Conservation (phyloP, 2,888 invertebrate genomes). For the Yponomeuta malinellus region DNA sequence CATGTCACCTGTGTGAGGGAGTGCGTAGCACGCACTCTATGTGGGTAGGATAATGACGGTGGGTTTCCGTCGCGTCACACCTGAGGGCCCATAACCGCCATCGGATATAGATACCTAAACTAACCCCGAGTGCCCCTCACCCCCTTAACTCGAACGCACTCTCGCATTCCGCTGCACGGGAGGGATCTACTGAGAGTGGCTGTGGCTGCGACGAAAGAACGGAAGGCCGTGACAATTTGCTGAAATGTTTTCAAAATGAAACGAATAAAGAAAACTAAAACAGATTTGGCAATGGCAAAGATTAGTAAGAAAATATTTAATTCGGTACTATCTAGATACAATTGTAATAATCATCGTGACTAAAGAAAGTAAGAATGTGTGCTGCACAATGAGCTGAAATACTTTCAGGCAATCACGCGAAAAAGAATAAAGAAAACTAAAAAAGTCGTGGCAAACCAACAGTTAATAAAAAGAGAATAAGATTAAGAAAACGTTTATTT, state of each 20-base stretch:
- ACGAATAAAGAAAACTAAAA: too few relatives aligned
- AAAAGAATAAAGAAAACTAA: too few relatives aligned
- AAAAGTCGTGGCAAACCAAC: too few relatives aligned
- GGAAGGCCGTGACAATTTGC: neutral
- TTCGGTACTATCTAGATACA: too few relatives aligned
- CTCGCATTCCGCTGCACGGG: slow-evolving; percentile 23
- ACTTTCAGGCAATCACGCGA: too few relatives aligned
- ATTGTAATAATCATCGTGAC: too few relatives aligned
- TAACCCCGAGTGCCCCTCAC: slow-evolving; percentile 43
- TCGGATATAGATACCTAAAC: slow-evolving; percentile 62
- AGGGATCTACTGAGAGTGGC: neutral
- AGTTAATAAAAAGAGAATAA: too few relatives aligned
- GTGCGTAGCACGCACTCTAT: slow-evolving; percentile 35
- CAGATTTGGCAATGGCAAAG: too few relatives aligned
- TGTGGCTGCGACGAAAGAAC: neutral
- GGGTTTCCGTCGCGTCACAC: slow-evolving; percentile 75
- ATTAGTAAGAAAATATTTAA: too few relatives aligned
- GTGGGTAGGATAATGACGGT: slow-evolving; percentile 73
- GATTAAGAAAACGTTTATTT: too few relatives aligned
- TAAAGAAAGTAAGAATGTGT: too few relatives aligned
- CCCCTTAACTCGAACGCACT: slow-evolving; percentile 58
- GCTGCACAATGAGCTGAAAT: too few relatives aligned
- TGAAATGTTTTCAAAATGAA: neutral
- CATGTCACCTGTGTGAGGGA: slow-evolving; percentile 32
- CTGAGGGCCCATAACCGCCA: slow-evolving; percentile 74